Evolutionary conservation across 1,140 invertebrate species (phyloP).

Genomic region (Listronotus oregonensis): DNA sequence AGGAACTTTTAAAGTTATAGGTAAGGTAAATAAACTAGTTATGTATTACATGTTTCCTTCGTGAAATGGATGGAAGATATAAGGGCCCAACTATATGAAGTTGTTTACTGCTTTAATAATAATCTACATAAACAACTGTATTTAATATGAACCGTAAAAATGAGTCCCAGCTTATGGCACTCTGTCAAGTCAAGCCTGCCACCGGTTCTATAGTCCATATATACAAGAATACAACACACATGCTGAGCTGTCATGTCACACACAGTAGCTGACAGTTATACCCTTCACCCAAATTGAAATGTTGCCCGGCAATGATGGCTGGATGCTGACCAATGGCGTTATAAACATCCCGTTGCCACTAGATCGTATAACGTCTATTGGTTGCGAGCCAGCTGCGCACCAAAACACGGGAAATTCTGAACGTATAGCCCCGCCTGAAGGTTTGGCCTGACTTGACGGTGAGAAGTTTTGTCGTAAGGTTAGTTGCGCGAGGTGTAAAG

Average conservation of each 20-base stretch:
- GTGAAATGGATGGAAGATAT: too few relatives aligned
- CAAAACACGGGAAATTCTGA: constrained; percentile 31
- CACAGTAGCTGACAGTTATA: constrained; percentile 54
- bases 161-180: constrained; percentile 8
- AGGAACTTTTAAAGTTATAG: too few relatives aligned
- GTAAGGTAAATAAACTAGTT: too few relatives aligned
- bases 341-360: constrained; percentile 45
- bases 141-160: background rate
- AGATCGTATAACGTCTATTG: constrained; percentile 39
- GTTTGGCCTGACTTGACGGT: constrained; percentile 20
- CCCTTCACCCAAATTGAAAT: constrained; percentile 53
- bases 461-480: constrained; percentile 10
- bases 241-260: constrained; percentile 53
- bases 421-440: constrained; percentile 35
- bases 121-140: constrained; percentile 1
- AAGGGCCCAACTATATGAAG: too few relatives aligned
- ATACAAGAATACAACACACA: constrained; percentile 39
- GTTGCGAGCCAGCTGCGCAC: constrained; percentile 42
- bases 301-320: constrained; percentile 54
- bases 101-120: background rate
- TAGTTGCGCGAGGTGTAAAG: constrained; percentile 26
- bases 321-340: constrained; percentile 51
- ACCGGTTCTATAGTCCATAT: constrained; percentile 42
- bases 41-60: too few relatives aligned
- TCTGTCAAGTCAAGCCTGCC: constrained; percentile 14